Conservation (phyloP, 2,888 invertebrate species). For the Tinea trinotella region DNA sequence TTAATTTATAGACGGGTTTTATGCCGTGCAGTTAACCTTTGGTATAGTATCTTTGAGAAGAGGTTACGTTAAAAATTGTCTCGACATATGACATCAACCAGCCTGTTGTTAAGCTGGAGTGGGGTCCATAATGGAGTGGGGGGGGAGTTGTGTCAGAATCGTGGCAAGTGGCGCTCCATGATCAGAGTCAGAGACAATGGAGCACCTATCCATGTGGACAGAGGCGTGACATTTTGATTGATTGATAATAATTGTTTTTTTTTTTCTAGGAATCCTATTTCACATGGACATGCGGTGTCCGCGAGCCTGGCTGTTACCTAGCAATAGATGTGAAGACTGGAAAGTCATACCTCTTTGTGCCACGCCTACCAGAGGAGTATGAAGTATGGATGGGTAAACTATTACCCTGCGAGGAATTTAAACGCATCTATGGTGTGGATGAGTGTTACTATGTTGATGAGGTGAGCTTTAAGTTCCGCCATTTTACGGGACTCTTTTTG, state of each 20-base stretch:
- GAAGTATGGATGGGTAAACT: constrained; percentile 96
- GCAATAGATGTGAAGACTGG: constrained; percentile 82
- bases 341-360: constrained; percentile 85
- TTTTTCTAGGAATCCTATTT: constrained; percentile 90
- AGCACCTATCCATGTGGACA: not conserved
- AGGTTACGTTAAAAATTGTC: no score
- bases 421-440: constrained; percentile 85
- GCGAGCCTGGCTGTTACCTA: constrained; percentile 93
- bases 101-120: no score
- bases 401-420: constrained; percentile 79
- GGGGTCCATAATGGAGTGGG: no score
- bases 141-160: no score
- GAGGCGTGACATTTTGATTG: no score
- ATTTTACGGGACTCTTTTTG: no score
- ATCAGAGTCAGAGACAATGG: not conserved
- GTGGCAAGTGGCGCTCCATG: no score
- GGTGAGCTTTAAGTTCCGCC: constrained; percentile 68
- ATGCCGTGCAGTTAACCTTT: no score
- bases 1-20: no score
- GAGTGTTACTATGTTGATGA: constrained; percentile 85
- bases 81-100: no score
- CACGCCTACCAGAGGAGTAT: constrained; percentile 87
- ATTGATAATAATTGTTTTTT: not conserved
- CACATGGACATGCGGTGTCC: constrained; percentile 95
- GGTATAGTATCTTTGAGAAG: no score